Evolutionary conservation across 2,888 invertebrate genomes (phyloP), one percentile per base, ranked within the genome.

Genomic region (Lithodes maja): DNA sequence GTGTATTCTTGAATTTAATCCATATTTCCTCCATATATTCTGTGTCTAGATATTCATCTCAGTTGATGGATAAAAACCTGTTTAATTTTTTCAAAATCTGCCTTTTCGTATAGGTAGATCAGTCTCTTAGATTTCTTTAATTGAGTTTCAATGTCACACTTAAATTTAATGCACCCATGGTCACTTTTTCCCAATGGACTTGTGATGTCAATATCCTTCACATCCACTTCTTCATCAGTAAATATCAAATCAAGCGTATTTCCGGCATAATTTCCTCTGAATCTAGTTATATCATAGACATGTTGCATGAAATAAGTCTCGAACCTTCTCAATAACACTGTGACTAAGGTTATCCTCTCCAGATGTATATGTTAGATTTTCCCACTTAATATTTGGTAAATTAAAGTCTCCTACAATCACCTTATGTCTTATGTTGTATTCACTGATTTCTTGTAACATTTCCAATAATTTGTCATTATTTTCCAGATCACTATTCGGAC

Each of bases 291-390:
- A 49, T 77, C 7, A 12, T 77, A 3, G 1, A 77, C 50, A 49
- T 49, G 77, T 12, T 77, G 77, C 50, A 7, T 33, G 12, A 77
- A 77, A 52, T 77, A 77, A 50, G 50, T 77, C 52, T 15, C 49
- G 12, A 7, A 77, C 52, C 77, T 79, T 79, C 79, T 79, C 53
- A 79, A 54, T 79, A 52, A 53, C 7, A 15, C 12, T 53, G 52
- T 53, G 1, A 52, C 53, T 17, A 2, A 79, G 52, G 15, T n/a
- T 79, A 53, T 79, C 79, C 12, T 79, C 15, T 53, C 53, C 79
- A 79, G 15, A 53, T 53, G 52, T 79, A 52, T 17, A 79, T 53
- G 79, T 53, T 53, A 79, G 7, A 52, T 79, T 79, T 53, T 54
- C 53, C 79, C 79, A 54, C 53, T 53, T n/a, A 15, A 53, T 79